Percentiles rank a stretch among this genome's conserved stretches.
phyloP scores from a whole-genome alignment of 2,797 vertebrate species.

The Crocodylus rhombifer region DNA sequence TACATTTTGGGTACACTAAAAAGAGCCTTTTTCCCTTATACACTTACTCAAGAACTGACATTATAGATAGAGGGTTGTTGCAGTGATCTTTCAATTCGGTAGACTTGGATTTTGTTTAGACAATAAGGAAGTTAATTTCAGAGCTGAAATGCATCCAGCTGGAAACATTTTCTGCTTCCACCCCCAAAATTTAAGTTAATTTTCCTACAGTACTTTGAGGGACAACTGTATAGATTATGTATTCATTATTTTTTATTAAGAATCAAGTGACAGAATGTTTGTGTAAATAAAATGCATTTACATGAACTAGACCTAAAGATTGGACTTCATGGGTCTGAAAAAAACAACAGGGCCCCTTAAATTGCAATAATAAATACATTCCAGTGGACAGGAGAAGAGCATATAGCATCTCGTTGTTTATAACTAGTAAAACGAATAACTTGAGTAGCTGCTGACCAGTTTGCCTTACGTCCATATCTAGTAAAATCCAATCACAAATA shows the following conservation, averaged over 20 bases:
- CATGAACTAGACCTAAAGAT: not conserved
- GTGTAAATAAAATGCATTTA: not conserved
- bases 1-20: not conserved
- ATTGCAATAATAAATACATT: not conserved
- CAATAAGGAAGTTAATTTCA: not conserved
- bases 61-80: not conserved
- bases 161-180: not conserved
- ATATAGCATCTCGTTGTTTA: not conserved
- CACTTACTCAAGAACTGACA: fast-evolving
- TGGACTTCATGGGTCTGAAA: not conserved
- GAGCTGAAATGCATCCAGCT: not conserved
- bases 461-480: slow-evolving; percentile 19
- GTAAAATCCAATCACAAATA: not conserved
- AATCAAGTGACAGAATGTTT: not conserved
- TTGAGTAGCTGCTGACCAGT: not conserved
- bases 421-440: slow-evolving; percentile 9
- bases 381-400: not conserved
- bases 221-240: not conserved
- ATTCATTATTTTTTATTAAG: not conserved
- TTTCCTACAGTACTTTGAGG: not conserved
- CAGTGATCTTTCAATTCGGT: not conserved
- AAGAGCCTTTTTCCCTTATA: not conserved
- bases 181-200: not conserved
- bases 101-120: not conserved
- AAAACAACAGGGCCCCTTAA: not conserved